These are phyloP conservation scores for Metopia argyrocephala DNA, from an alignment of 2,888 invertebrate species.

Conservation along the genomic window DNA sequence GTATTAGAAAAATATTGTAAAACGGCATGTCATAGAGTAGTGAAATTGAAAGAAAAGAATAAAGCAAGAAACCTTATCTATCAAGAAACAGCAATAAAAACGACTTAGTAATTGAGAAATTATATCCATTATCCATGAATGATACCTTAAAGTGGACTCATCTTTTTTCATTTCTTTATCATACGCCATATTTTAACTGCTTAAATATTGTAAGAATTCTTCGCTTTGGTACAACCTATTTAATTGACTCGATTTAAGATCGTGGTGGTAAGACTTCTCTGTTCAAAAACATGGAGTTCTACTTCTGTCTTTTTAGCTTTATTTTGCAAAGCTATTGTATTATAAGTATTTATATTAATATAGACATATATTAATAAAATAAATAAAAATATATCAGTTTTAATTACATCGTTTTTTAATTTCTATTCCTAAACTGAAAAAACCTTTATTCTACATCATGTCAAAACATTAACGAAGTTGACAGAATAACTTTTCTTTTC, in stretches of 20 bases:
- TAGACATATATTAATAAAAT: too few species aligned
- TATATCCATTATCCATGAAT: neutral
- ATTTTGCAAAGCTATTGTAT: too few species aligned
- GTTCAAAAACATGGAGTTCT: neutral
- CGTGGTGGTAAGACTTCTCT: neutral
- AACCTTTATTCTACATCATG: too few species aligned
- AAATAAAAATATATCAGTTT: too few species aligned
- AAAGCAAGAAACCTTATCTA: neutral
- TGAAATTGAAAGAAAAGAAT: neutral
- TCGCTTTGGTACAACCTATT: neutral
- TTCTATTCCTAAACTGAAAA: too few species aligned
- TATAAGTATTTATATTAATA: too few species aligned
- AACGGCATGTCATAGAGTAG: neutral
- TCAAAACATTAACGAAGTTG: too few species aligned
- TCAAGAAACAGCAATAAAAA: neutral
- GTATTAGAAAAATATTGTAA: neutral
- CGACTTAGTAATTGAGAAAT: neutral
- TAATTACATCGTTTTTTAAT: too few species aligned
- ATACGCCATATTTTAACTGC: neutral
- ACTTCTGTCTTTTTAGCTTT: neutral
- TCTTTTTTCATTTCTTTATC: neutral
- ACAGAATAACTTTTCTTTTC: too few species aligned
- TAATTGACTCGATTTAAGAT: neutral
- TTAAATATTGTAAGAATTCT: neutral
- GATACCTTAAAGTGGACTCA: neutral